Conservation (phyloP, 2,113 vertebrate species). For the Nestor notabilis region DNA sequence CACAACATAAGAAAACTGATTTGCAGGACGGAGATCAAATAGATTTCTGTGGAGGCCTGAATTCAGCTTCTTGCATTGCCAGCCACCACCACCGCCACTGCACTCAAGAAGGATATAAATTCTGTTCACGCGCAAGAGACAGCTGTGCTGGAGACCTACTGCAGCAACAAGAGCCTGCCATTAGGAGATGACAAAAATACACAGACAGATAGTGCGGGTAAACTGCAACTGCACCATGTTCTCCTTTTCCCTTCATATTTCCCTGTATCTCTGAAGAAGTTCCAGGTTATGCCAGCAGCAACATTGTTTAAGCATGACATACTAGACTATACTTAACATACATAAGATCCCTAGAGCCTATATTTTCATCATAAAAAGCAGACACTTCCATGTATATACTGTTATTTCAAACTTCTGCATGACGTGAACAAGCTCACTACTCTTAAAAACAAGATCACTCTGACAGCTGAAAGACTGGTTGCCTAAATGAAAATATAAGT, state of each 20-base stretch:
- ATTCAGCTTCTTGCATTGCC: not conserved
- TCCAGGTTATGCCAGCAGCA: not conserved
- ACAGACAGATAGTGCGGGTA: accelerated
- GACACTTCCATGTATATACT: not conserved
- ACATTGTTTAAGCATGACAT: not conserved
- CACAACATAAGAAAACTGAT: not conserved
- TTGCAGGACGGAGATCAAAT: not conserved
- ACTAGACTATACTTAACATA: not conserved
- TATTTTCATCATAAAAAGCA: not conserved
- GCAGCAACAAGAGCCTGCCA: not conserved
- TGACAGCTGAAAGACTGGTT: not conserved
- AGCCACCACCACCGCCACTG: accelerated
- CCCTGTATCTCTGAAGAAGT: not conserved
- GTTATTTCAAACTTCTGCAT: not conserved
- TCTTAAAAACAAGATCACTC: not conserved
- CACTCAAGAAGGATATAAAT: not conserved
- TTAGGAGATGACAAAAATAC: not conserved
- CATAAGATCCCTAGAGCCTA: not conserved
- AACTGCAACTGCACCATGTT: accelerated
- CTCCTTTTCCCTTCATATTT: not conserved
- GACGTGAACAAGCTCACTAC: not conserved
- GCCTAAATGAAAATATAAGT: not conserved
- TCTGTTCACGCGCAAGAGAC: not conserved
- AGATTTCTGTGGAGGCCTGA: accelerated
- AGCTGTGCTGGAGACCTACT: not conserved